A percentile compares a stretch with the other conserved stretches of the same genome.
These are phyloP conservation scores for Forbesichthys papilliferus DNA, from an alignment of 2,113 vertebrate species.

Conservation along the genomic window DNA sequence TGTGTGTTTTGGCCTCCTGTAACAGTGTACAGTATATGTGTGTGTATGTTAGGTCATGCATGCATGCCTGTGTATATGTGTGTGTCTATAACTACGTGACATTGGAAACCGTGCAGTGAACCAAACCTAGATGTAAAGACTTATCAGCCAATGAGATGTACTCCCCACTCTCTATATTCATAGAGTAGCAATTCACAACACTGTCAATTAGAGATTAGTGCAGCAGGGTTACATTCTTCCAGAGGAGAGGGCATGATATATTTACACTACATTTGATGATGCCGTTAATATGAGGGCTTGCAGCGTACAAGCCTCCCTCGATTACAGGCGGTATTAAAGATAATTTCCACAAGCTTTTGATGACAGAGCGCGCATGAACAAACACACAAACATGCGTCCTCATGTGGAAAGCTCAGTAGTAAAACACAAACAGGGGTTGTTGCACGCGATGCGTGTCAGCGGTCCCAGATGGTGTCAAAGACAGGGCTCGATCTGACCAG, in stretches of 20 bases:
- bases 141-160: conserved; percentile 37
- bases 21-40: not conserved
- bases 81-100: conserved; percentile 17
- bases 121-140: conserved; percentile 39
- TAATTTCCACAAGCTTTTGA: conserved; percentile 67
- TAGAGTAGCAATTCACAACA: conserved; percentile 61
- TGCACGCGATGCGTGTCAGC: conserved; percentile 55
- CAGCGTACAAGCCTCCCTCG: conserved; percentile 54
- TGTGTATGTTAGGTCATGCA: not conserved
- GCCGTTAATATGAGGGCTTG: conserved; percentile 66
- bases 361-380: conserved; percentile 58
- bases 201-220: conserved; percentile 62
- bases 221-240: conserved; percentile 57
- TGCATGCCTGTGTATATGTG: not conserved
- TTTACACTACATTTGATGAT: conserved; percentile 60
- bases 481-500: conserved; percentile 32
- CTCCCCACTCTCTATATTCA: conserved; percentile 28
- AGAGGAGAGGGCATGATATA: conserved; percentile 51
- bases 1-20: not conserved
- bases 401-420: conserved; percentile 33
- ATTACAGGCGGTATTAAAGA: conserved; percentile 70
- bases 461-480: conserved; percentile 51
- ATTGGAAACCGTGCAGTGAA: conserved; percentile 32
- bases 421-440: conserved; percentile 48
- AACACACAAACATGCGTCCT: conserved; percentile 16